Conservation (phyloP, 2,113 vertebrate genomes). For the Lophotis ruficrista region DNA sequence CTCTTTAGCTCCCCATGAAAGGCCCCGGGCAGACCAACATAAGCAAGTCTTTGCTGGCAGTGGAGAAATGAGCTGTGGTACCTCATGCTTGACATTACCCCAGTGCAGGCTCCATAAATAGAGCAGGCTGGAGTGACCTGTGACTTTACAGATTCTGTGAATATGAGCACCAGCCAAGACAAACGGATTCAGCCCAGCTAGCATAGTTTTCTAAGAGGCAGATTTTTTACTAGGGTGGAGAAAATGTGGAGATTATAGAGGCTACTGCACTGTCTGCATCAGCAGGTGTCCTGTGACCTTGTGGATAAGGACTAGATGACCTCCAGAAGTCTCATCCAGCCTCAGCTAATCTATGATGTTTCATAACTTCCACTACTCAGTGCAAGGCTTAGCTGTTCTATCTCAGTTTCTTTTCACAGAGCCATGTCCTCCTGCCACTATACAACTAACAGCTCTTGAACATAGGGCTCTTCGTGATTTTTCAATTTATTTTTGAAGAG, state of each 20-base stretch:
- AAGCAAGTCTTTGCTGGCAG: neutral
- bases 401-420: neutral
- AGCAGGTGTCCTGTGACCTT: neutral
- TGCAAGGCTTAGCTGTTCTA: neutral
- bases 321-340: neutral
- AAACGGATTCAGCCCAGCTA: neutral
- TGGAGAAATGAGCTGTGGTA: neutral
- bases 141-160: neutral
- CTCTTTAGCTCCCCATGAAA: neutral
- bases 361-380: neutral
- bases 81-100: neutral
- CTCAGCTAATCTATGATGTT: neutral
- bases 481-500: neutral
- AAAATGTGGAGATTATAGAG: neutral
- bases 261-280: neutral
- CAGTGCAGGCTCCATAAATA: neutral
- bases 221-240: conserved; percentile 34
- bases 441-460: neutral
- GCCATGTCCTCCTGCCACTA: neutral
- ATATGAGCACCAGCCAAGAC: neutral
- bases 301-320: neutral
- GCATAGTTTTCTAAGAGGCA: neutral
- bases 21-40: neutral
- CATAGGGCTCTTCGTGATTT: neutral
- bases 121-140: neutral